Base-by-base conservation (phyloP, 2,888 invertebrate genomes). In the Dusona sp. region DNA sequence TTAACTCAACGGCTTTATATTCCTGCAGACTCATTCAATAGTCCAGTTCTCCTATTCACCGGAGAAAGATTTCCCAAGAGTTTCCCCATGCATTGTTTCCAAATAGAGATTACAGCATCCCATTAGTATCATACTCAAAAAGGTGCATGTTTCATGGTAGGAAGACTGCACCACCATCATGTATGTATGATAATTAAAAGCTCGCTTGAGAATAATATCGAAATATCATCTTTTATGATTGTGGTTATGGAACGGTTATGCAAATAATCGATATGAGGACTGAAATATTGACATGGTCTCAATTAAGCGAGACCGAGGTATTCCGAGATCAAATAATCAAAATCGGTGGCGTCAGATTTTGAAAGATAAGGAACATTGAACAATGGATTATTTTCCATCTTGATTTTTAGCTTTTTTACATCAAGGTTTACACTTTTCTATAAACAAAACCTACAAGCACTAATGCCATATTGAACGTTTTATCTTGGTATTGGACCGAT, bases 401-500 rank as follows among this genome's bases (percentile, higher is more conserved):
- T 22, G 11, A 25, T 57, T 57, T 25, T 57, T 11, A 25, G 54
- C 9, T 8, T 22, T 11, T 22, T 54, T 54, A 11, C 54, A 22
- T 54, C 25, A n/a, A 25, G 57, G 25, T 9, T 25, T 4, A 54
- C 11, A 57, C 19, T 57, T 4, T 57, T 22, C 25, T 57, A 25
- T 25, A 13, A 25, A 3, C 22, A 57, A 19, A 45, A 25, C 13
- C 16, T 25, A 42, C 25, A 8, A 25, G 68, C 22, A 33, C 19
- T 6, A 3, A 48, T 33, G 29, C 2, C n/a, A 16, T 33, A 22
- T 33, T 29, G 33, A 70, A 61, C 70, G 57, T 72, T 79, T 72
- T 29, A 61, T 79, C 72, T 72, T 64, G 33, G 33, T 38, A 33
- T 48, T 36, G 64, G 13, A 65, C 13, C 33, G 33, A 33, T 8